phyloP scores from a whole-genome alignment of 2,797 vertebrate species.

The Rhinophrynus dorsalis region DNA sequence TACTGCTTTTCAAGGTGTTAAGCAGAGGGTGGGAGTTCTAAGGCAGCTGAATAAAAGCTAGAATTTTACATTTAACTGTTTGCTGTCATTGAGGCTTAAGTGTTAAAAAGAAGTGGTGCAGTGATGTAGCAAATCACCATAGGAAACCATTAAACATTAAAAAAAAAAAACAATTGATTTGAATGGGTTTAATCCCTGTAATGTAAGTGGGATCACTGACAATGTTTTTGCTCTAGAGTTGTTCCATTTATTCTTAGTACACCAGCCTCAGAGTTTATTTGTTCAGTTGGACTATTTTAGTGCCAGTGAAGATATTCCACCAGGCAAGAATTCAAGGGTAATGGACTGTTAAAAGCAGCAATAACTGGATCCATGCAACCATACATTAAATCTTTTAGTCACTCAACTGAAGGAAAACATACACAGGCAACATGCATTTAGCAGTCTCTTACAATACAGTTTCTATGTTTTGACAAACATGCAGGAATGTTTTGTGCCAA shows the following conservation, averaged over 20 bases:
- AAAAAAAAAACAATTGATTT: no score
- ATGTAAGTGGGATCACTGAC: no score
- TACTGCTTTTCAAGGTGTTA: not conserved
- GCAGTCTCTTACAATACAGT: constrained; percentile 12
- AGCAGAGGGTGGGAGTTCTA: not conserved
- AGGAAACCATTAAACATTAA: no score
- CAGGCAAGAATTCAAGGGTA: constrained; percentile 23
- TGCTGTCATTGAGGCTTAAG: not conserved
- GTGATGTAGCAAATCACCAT: no score
- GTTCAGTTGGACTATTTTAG: not conserved
- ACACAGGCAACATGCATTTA: constrained; percentile 19
- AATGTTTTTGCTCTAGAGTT: no score
- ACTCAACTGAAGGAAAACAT: constrained; percentile 22
- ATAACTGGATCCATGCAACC: constrained; percentile 22
- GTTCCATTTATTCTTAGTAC: no score
- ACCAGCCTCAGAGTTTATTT: no score
- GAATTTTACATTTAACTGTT: constrained; percentile 7
- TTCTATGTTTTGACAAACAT: not conserved
- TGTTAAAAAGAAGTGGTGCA: no score
- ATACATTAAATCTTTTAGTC: constrained; percentile 37
- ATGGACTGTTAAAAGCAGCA: constrained; percentile 30
- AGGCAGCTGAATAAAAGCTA: no score
- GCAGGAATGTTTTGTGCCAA: not conserved
- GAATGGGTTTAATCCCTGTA: no score
- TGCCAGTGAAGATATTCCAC: not conserved